These are phyloP conservation scores for Leptura quadrifasciata DNA, from an alignment of 2,888 invertebrate species.

Conservation along the genomic window DNA sequence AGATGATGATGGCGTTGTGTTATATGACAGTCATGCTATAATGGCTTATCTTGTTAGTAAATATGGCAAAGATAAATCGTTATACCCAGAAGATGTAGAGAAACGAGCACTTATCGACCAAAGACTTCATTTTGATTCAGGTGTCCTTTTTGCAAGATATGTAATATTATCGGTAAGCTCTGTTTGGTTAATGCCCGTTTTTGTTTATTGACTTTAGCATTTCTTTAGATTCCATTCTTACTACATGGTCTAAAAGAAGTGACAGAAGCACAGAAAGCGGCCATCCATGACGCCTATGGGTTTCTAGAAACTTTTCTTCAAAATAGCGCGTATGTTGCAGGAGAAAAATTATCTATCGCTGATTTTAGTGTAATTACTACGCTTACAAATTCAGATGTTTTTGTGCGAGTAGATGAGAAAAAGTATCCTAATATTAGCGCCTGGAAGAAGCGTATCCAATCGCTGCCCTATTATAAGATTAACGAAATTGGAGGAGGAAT, in stretches of 20 bases:
- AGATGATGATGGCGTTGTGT: conserved; percentile 69
- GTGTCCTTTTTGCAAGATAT: conserved; percentile 26
- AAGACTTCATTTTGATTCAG: conserved; percentile 28
- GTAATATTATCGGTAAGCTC: background rate
- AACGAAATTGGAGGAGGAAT: background rate
- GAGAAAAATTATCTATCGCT: conserved; percentile 17
- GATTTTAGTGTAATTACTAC: conserved; percentile 27
- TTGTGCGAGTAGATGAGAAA: conserved; percentile 6
- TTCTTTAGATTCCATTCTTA: background rate
- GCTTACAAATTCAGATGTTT: conserved; percentile 1
- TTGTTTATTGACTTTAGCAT: background rate
- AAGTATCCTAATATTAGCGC: background rate
- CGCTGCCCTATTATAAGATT: conserved; percentile 15
- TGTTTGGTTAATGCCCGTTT: background rate
- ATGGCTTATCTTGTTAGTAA: conserved; percentile 69
- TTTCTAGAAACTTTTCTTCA: conserved; percentile 10
- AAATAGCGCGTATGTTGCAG: conserved; percentile 17
- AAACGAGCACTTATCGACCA: conserved; percentile 27
- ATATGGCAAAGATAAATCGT: conserved; percentile 53
- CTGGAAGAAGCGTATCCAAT: background rate
- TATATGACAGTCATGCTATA: conserved; percentile 75
- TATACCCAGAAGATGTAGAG: conserved; percentile 52
- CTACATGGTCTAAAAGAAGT: background rate
- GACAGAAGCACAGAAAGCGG: conserved; percentile 8
- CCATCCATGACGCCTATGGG: conserved; percentile 8